Conservation (phyloP, 1,140 invertebrate species). For the Drosophila kurseongensis region DNA sequence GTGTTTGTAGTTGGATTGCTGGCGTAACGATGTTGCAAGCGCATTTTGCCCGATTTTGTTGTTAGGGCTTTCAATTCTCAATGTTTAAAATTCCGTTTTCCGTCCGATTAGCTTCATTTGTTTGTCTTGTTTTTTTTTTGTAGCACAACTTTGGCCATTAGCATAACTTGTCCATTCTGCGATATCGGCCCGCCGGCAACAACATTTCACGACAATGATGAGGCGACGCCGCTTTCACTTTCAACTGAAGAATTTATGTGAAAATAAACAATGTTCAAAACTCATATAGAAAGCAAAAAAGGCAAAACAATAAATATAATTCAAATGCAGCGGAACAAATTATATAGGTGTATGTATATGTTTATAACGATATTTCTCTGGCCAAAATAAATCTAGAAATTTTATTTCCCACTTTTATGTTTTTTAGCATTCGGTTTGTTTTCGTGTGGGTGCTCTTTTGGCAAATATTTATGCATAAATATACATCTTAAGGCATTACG, state of each 20-base stretch:
- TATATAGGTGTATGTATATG: slow-evolving; percentile 1
- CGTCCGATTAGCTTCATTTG: slow-evolving; percentile 2
- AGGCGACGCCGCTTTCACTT: slow-evolving; percentile 68
- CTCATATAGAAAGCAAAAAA: slow-evolving; percentile 42
- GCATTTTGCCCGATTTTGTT: slow-evolving; percentile 49
- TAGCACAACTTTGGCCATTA: slow-evolving; percentile 29
- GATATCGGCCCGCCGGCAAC: slow-evolving; percentile 39
- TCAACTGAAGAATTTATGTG: slow-evolving; percentile 71
- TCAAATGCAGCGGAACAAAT: slow-evolving; percentile 22
- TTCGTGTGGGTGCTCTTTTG: slow-evolving; percentile 27
- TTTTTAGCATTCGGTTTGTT: slow-evolving; percentile 36
- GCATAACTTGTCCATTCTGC: slow-evolving; percentile 46
- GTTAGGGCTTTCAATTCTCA: slow-evolving; percentile 12
- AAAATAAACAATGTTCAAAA: slow-evolving; percentile 68
- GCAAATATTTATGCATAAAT: slow-evolving; percentile 56
- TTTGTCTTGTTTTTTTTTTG: neutral
- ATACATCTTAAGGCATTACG: slow-evolving; percentile 35
- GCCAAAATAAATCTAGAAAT: slow-evolving; percentile 24
- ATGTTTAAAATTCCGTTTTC: neutral
- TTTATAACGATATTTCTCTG: slow-evolving; percentile 20
- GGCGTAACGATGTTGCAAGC: slow-evolving; percentile 68
- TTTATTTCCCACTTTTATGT: slow-evolving; percentile 50
- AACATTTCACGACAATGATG: slow-evolving; percentile 41
- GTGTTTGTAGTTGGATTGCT: slow-evolving; percentile 34
- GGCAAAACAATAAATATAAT: slow-evolving; percentile 36